Evolutionary conservation across 2,113 vertebrate species (phyloP).

Genomic region (Hystrix brachyura): DNA sequence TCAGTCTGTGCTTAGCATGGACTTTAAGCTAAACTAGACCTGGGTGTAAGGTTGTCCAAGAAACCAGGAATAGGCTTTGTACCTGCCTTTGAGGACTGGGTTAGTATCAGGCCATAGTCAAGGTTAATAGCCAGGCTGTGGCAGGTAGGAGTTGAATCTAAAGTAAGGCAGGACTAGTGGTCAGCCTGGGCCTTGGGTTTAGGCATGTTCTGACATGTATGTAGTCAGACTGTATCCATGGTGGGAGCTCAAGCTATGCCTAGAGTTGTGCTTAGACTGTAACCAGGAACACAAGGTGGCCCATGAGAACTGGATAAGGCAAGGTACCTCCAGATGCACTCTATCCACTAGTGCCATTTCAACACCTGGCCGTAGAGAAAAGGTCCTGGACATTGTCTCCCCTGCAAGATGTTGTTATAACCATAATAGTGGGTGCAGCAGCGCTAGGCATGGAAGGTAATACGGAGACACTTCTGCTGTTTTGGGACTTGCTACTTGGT

Average conservation of each 20-base stretch:
- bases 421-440: not conserved
- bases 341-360: not conserved
- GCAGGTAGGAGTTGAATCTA: not conserved
- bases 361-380: not conserved
- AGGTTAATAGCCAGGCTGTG: not conserved
- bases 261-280: not conserved
- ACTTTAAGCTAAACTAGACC: not conserved
- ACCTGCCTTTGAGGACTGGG: not conserved
- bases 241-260: not conserved
- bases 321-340: not conserved
- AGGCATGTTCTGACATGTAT: not conserved
- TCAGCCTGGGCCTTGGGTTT: not conserved
- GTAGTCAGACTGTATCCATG: not conserved
- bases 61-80: not conserved
- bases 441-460: not conserved
- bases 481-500: not conserved
- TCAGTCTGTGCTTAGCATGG: not conserved
- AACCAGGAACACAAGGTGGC: slow-evolving; percentile 6
- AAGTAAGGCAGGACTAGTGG: not conserved
- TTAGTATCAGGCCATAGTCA: not conserved
- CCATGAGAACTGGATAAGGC: not conserved
- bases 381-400: not conserved
- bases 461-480: not conserved
- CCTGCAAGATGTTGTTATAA: not conserved
- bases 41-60: not conserved